Percentiles rank a stretch among this genome's conserved stretches.
These are phyloP conservation scores for Oryzias dopingdopingensis DNA, from an alignment of 2,797 vertebrate species.

Conservation along the genomic window DNA sequence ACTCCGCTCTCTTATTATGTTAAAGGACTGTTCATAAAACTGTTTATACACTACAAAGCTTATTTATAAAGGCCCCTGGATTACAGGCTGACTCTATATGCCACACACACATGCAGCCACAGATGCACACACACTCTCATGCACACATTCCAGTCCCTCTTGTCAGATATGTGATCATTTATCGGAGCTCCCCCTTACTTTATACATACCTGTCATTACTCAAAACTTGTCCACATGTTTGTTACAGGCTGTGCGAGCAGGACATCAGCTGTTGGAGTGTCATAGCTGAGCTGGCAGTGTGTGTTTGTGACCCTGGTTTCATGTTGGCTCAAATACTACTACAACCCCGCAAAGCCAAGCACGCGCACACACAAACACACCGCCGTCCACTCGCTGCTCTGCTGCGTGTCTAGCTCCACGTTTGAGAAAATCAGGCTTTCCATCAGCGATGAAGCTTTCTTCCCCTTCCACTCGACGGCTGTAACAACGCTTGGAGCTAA, in stretches of 20 bases:
- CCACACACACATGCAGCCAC: slow-evolving; percentile 46
- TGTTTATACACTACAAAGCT: slow-evolving; percentile 82
- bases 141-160: slow-evolving; percentile 11
- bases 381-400: not conserved
- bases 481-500: not conserved
- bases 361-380: slow-evolving; percentile 59
- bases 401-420: too few relatives aligned
- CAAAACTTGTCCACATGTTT: not conserved
- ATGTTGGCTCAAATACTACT: slow-evolving; percentile 84
- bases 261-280: slow-evolving; percentile 81
- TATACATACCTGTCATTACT: slow-evolving; percentile 37
- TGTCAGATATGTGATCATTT: slow-evolving; percentile 19
- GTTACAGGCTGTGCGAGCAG: slow-evolving; percentile 62
- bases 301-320: slow-evolving; percentile 73
- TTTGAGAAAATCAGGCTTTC: too few relatives aligned
- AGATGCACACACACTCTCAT: slow-evolving; percentile 29
- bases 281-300: slow-evolving; percentile 78
- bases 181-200: slow-evolving; percentile 20
- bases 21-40: slow-evolving; percentile 78
- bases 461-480: too few relatives aligned
- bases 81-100: slow-evolving; percentile 73
- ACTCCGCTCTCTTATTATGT: slow-evolving; percentile 78
- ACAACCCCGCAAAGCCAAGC: slow-evolving; percentile 74
- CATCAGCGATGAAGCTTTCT: too few relatives aligned
- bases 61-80: slow-evolving; percentile 81